Evolutionary conservation across 2,113 vertebrate species (phyloP), one percentile per base, ranked within the genome.

Genomic region (Anhinga rufa): DNA sequence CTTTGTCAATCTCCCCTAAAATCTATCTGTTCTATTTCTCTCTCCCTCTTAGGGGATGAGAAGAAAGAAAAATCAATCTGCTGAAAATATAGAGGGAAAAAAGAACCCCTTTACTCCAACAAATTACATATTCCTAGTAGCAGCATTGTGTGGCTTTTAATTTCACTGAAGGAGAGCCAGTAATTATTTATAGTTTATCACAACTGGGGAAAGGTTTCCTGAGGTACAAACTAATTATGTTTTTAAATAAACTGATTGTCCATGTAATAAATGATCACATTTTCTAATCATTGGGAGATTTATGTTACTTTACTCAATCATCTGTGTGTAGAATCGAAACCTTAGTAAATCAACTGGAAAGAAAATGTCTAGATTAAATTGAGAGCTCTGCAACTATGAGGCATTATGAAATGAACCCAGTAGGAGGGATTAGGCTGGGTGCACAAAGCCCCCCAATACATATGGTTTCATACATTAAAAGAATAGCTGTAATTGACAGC

Each of bases 121-220:
- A 93, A 93, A 87, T 88, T 79, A 61, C 86, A 92, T 82, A 92
- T 95, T 95, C 42, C 44, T 83, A 81, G 40, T 28, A 85, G 85
- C 57, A 95, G 61, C 60, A 90, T 86, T 95, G 40, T 69, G 49
- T 93, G 92, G 93, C 93, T 96, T 98, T 97, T 97, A 95, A 97
- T 98, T 97, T 96, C 81, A 94, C 51, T 9, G 48, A 86, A 82
- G 48, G 79, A 95, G 94, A 97, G 88, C n/a, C 78, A 64, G 81
- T 91, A 97, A 97, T 97, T 97, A 96, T 96, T 95, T 97, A 93
- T 90, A 96, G 71, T 94, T 98, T 97, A 95, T 97, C 96, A 97
- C 90, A 97, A 94, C 91, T 21, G 5, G 61, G 66, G 81, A 86
- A 96, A 97, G 90, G 93, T 96, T 98, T 96, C 91, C 97, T 64